Conservation (phyloP, 2,888 invertebrate species). For the Caenorhabditis auriculariae region DNA sequence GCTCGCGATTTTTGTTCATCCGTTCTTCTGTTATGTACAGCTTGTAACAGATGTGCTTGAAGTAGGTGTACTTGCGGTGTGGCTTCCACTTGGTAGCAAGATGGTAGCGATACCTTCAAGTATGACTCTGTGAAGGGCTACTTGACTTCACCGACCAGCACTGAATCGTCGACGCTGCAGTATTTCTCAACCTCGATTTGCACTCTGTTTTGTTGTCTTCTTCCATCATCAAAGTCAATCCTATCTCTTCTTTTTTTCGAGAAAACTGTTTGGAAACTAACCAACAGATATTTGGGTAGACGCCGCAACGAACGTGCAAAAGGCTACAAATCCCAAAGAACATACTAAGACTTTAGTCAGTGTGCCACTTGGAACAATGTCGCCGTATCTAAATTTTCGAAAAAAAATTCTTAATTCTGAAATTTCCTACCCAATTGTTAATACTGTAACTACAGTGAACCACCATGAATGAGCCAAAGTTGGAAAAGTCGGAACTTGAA, state of each 20-base stretch:
- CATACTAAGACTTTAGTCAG: constrained; percentile 51
- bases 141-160: too few species aligned
- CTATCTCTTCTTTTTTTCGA: background rate
- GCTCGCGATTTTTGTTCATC: constrained; percentile 35
- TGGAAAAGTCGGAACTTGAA: constrained; percentile 15
- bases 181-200: constrained; percentile 38
- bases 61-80: constrained; percentile 20
- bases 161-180: constrained; percentile 53
- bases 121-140: too few species aligned
- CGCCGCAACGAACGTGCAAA: constrained; percentile 51
- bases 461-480: constrained; percentile 53
- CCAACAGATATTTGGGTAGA: constrained; percentile 55
- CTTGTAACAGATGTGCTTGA: constrained; percentile 45
- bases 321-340: constrained; percentile 45
- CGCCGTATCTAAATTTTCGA: constrained; percentile 46
- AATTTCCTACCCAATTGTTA: constrained; percentile 38
- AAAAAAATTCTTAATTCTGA: background rate
- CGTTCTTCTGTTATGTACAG: constrained; percentile 47
- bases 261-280: background rate
- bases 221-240: constrained; percentile 53
- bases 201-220: constrained; percentile 49
- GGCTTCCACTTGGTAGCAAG: constrained; percentile 30
- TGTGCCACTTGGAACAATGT: constrained; percentile 49
- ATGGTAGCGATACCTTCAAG: constrained; percentile 25
- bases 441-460: constrained; percentile 51